These are phyloP conservation scores for Drosophila lutescens DNA, from an alignment of 2,888 invertebrate species.

Conservation along the genomic window DNA sequence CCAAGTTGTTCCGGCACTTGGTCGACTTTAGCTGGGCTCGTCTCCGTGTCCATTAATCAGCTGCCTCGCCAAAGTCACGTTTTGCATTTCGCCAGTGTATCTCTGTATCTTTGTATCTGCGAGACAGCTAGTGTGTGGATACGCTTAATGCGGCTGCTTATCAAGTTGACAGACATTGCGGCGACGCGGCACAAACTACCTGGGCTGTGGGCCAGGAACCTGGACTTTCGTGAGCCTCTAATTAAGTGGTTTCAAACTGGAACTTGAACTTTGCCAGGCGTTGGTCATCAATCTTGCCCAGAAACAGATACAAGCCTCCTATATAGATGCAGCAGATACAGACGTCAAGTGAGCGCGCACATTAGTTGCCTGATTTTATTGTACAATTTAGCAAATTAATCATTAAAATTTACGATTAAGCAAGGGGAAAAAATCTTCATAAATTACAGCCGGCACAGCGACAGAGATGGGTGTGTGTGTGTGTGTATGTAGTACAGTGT, in stretches of 20 bases:
- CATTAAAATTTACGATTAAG: slow-evolving; percentile 73
- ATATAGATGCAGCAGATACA: slow-evolving; percentile 10
- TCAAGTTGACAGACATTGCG: slow-evolving; percentile 71
- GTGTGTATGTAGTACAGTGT: slow-evolving; percentile 30
- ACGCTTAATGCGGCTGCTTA: slow-evolving; percentile 70
- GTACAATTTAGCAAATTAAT: slow-evolving; percentile 67
- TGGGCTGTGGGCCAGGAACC: slow-evolving; percentile 9
- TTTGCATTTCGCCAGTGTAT: slow-evolving; percentile 62
- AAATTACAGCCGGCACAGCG: slow-evolving; percentile 51
- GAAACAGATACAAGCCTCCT: slow-evolving; percentile 14
- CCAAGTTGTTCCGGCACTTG: slow-evolving; percentile 42
- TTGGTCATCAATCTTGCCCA: slow-evolving; percentile 67
- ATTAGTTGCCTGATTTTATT: slow-evolving; percentile 27
- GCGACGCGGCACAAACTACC: slow-evolving; percentile 46
- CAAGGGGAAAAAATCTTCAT: slow-evolving; percentile 49
- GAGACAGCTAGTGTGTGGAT: slow-evolving; percentile 27
- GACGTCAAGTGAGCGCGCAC: slow-evolving; percentile 18
- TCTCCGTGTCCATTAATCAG: slow-evolving; percentile 64
- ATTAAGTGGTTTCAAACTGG: slow-evolving; percentile 58
- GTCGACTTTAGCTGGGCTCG: slow-evolving; percentile 12
- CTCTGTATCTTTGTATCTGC: slow-evolving; percentile 16
- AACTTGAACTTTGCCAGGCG: slow-evolving; percentile 12
- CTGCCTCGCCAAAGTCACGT: slow-evolving; percentile 66
- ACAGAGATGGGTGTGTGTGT: slow-evolving; percentile 43
- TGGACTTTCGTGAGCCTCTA: slow-evolving; percentile 57